phyloP scores from a whole-genome alignment of 2,113 vertebrate species.

The Gobio gobio region DNA sequence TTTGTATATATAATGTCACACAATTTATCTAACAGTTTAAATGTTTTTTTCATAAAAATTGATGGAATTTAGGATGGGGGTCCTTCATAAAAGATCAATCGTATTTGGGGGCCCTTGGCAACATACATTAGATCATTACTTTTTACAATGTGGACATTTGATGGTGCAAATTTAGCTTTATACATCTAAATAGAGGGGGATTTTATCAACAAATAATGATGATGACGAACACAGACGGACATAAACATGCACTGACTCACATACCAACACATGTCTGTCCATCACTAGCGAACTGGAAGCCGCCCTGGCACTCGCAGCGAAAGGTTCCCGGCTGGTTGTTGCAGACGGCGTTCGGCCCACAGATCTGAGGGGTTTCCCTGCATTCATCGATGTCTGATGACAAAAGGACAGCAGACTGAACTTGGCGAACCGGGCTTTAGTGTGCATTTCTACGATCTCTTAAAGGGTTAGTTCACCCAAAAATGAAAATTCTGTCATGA shows the following conservation, averaged over 20 bases:
- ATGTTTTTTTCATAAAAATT: too few species aligned
- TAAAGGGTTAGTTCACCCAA: too few species aligned
- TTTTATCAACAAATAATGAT: neutral
- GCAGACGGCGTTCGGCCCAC: conserved; percentile 83
- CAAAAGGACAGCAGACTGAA: conserved; percentile 40
- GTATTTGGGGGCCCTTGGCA: too few species aligned
- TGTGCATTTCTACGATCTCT: neutral
- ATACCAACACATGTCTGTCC: conserved; percentile 85
- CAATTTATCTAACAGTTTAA: too few species aligned
- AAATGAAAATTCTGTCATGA: too few species aligned
- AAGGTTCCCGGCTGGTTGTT: conserved; percentile 94
- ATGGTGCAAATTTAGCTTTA: too few species aligned
- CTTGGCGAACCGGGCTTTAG: neutral
- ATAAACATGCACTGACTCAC: conserved; percentile 55
- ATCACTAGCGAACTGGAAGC: conserved; percentile 83
- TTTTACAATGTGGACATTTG: too few species aligned
- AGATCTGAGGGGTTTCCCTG: conserved; percentile 77
- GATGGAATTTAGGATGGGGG: too few species aligned
- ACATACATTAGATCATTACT: too few species aligned
- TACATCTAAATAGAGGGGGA: neutral
- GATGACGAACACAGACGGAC: neutral
- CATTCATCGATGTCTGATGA: conserved; percentile 89
- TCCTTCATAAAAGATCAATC: too few species aligned
- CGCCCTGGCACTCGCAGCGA: conserved; percentile 88
- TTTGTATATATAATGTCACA: too few species aligned